phyloP scores from a whole-genome alignment of 2,888 invertebrate species.

The Cantharis lateralis region DNA sequence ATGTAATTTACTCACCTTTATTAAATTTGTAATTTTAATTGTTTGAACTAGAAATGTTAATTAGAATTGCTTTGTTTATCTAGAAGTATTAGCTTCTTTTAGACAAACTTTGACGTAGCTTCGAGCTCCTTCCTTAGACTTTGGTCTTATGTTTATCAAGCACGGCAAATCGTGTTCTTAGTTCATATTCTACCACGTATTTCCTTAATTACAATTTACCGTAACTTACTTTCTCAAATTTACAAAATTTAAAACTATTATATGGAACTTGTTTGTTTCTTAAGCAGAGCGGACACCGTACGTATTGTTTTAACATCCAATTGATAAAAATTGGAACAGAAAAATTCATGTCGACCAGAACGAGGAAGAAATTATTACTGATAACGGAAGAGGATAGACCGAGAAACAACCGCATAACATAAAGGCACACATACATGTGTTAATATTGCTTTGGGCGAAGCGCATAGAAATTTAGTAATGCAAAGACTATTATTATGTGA shows the following conservation, averaged over 20 bases:
- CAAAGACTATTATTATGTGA: too few relatives aligned
- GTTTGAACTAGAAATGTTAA: slow-evolving; percentile 9
- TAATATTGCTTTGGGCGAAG: too few relatives aligned
- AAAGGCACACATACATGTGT: too few relatives aligned
- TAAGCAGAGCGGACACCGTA: neutral
- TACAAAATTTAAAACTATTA: neutral
- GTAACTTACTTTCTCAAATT: neutral
- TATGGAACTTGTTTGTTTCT: neutral
- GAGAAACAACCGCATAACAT: too few relatives aligned
- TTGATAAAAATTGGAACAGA: too few relatives aligned
- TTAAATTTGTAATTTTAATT: neutral
- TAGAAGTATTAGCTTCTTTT: slow-evolving; percentile 1
- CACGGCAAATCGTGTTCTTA: neutral
- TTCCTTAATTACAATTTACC: neutral
- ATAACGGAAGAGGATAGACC: too few relatives aligned
- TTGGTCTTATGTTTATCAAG: neutral
- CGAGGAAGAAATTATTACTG: too few relatives aligned
- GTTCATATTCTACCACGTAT: neutral
- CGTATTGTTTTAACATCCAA: too few relatives aligned
- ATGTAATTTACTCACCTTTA: neutral
- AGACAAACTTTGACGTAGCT: neutral
- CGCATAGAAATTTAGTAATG: too few relatives aligned
- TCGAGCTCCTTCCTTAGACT: neutral
- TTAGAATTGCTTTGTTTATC: slow-evolving; percentile 9
- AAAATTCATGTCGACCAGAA: too few relatives aligned